Evolutionary conservation across 2,888 invertebrate species (phyloP), one percentile per base, ranked within the genome.

Genomic region (Synergus japonicus): DNA sequence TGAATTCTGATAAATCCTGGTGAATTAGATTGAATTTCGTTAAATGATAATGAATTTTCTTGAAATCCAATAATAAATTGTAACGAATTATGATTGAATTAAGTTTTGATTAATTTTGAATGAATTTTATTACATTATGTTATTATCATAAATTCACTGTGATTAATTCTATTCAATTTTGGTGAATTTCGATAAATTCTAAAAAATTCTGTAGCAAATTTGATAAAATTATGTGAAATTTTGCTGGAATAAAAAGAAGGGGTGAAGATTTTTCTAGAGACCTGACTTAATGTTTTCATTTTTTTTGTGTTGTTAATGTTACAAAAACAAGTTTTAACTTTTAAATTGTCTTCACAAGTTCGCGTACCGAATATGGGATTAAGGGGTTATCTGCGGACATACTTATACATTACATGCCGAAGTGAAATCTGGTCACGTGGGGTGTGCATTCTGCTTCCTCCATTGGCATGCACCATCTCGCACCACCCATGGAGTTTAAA

Each of bases 401-500:
- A 73, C 29, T 54, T 29, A 29, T 73, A 54, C 69, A 73, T 73
- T 49, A 73, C 46, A 73, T 73, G 60, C 49, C 37, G 7, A 73
- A 73, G 46, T 73, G 46, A 73, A 73, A 73, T 73, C 49, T 49
- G 49, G 69, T 73, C 69, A 73, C 69, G 69, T 73, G 69, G 69
- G 37, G 69, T 49, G 66, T 67, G 46, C 69, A 73, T 73, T 73
- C 49, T 73, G 46, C 69, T 29, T 73, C 29, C 15, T 54, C 69
- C 29, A 73, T 73, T 73, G 69, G 69, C 29, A 73, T 73, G 49
- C 69, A 73, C 49, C 69, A 73, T 54, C 49, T 73, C 54, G 29
- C 69, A 73, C 69, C 69, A 73, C 69, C 69, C 69, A 49, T 73
- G 49, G 69, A 54, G 69, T 73, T 73, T 73, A 73, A 37, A 73